Evolutionary conservation across 2,113 vertebrate genomes (phyloP).

Genomic region (Dicaeum eximium): DNA sequence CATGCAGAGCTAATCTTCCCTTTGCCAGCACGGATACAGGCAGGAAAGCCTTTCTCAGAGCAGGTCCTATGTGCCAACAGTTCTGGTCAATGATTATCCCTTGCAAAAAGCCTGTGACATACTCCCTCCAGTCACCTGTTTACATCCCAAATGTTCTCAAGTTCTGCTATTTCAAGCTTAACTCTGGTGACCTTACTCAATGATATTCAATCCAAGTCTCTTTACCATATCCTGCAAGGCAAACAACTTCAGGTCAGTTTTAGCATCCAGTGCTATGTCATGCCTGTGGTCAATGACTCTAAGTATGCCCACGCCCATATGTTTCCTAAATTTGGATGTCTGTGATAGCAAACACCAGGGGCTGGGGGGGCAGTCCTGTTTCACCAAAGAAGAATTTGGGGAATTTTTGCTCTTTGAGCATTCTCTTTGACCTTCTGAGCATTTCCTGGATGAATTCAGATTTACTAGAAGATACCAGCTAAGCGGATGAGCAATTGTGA

Average conservation of each 20-base stretch:
- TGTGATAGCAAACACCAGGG: not conserved
- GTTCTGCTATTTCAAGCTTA: constrained; percentile 61
- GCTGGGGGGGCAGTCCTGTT: not conserved
- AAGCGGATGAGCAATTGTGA: not conserved
- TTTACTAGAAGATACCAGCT: not conserved
- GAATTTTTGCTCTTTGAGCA: not conserved
- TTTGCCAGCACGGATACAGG: not conserved
- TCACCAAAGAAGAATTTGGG: not conserved
- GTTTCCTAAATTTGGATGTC: constrained; percentile 34
- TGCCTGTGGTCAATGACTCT: constrained; percentile 37
- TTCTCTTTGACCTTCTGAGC: not conserved
- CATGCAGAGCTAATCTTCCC: not conserved
- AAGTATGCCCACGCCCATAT: constrained; percentile 34
- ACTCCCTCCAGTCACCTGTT: constrained; percentile 40
- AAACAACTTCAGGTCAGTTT: constrained; percentile 40
- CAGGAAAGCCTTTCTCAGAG: not conserved
- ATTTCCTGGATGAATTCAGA: not conserved
- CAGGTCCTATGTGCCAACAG: not conserved
- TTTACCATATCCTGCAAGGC: constrained; percentile 26
- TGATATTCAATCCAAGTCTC: constrained; percentile 40
- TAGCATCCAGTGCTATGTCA: constrained; percentile 55
- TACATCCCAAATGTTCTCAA: constrained; percentile 40
- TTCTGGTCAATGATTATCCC: constrained; percentile 48
- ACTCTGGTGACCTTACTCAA: constrained; percentile 45
- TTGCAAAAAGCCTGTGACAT: constrained; percentile 16